phyloP scores from a whole-genome alignment of 2,113 vertebrate genomes.

The Eclectus roratus region DNA sequence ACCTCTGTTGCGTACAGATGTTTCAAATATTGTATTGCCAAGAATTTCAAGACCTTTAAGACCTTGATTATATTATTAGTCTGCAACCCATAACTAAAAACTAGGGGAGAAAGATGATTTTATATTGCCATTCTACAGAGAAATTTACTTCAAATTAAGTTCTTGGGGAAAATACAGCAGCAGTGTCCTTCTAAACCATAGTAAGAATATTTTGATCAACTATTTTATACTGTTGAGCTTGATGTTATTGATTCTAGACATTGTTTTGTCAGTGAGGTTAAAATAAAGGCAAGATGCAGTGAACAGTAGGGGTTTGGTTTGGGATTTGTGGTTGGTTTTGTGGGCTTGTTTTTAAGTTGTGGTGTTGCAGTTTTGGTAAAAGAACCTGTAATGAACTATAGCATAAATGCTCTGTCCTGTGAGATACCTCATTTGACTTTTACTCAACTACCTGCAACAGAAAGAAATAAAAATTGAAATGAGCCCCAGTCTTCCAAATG shows the following conservation, averaged over 20 bases:
- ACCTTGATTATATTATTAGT: not conserved
- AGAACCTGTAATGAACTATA: not conserved
- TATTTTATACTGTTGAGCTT: not conserved
- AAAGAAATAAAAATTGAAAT: constrained; percentile 29
- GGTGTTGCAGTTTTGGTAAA: not conserved
- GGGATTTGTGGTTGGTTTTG: not conserved
- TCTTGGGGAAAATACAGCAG: not conserved
- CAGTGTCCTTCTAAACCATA: not conserved
- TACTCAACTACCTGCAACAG: not conserved
- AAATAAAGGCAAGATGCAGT: not conserved
- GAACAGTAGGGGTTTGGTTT: not conserved
- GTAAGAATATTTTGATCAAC: not conserved
- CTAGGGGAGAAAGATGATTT: not conserved
- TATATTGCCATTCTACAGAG: not conserved
- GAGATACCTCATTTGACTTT: not conserved
- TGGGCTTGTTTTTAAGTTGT: not conserved
- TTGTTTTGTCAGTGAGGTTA: not conserved
- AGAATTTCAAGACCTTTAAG: not conserved
- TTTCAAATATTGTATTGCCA: not conserved
- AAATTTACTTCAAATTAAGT: not conserved
- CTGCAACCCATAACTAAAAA: not conserved
- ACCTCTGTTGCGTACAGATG: not conserved
- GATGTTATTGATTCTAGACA: not conserved
- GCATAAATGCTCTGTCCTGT: not conserved
- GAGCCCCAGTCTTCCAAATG: not conserved